These are phyloP conservation scores for Zaprionus tsacasi DNA, from an alignment of 1,140 invertebrate species.

Conservation along the genomic window DNA sequence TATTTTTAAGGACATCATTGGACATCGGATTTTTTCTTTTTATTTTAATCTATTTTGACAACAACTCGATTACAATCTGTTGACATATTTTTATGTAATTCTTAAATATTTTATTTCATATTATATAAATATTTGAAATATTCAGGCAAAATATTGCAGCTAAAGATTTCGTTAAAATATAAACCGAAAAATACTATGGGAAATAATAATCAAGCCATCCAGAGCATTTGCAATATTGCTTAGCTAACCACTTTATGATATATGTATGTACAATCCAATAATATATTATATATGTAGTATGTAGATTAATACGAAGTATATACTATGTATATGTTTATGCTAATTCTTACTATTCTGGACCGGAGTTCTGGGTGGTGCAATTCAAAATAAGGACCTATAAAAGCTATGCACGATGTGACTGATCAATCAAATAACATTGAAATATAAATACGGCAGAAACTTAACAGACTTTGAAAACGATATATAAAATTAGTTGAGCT, in stretches of 20 bases:
- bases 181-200: not conserved
- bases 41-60: not conserved
- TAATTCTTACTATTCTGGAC: constrained; percentile 37
- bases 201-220: constrained; percentile 12
- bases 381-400: constrained; percentile 21
- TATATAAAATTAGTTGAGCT: constrained; percentile 10
- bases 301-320: not conserved
- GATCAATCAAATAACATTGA: constrained; percentile 3
- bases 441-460: constrained; percentile 10
- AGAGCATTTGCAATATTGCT: constrained; percentile 7
- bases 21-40: too few relatives aligned
- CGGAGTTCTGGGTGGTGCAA: constrained; percentile 37
- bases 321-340: not conserved
- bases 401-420: constrained; percentile 16
- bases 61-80: not conserved
- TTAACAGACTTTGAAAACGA: constrained; percentile 13
- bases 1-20: too few relatives aligned
- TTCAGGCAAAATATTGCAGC: not conserved
- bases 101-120: not conserved
- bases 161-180: not conserved
- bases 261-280: constrained; percentile 11
- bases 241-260: not conserved
- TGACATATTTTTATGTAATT: not conserved
- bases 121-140: not conserved
- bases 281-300: constrained; percentile 3